Base-by-base conservation (phyloP, 2,113 vertebrate species). In the Atractosteus spatula region DNA sequence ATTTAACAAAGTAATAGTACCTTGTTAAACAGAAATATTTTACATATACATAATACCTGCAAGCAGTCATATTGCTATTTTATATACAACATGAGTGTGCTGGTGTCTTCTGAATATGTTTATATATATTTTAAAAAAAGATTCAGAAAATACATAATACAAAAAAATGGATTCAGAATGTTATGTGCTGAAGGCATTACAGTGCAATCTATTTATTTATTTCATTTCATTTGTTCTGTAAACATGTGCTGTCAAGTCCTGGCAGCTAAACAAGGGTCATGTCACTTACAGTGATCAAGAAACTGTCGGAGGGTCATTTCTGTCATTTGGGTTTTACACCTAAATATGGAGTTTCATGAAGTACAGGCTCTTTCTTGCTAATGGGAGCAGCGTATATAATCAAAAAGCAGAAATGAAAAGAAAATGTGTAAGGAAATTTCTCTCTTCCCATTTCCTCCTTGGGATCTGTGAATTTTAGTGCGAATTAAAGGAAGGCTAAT, bases 401-500 rank as follows among this genome's bases (percentile, higher is more conserved):
- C 91, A 92, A 66, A 71, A 74, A 75, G 65, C 86, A 82, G 85
- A 90, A 93, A 89, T 84, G 85, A 89, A 91, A 83, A 89, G 87
- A 91, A 90, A 89, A 89, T 91, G 89, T 89, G 84, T 87, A 89
- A 87, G 86, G 85, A 91, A 90, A 91, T 92, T 91, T 91, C 90
- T 89, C 88, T 91, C 92, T 76, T 86, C 91, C 91, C 87, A 87
- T 94, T 93, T 94, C 88, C 90, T 93, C 86, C 88, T 91, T 91
- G 89, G 87, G 86, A 93, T 90, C 89, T 93, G 91, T 92, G 91
- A 90, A 93, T 81, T 92, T 94, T 93, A 86, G 82, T 91, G 88
- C 89, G 90, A 95, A 95, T 94, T 94, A 94, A 91, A 92, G 93
- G 85, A 87, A 89, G 90, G 92, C 88, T 93, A 93, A 93, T 94